These are phyloP conservation scores for Bugulina stolonifera DNA, from an alignment of 2,888 invertebrate genomes.

Conservation along the genomic window DNA sequence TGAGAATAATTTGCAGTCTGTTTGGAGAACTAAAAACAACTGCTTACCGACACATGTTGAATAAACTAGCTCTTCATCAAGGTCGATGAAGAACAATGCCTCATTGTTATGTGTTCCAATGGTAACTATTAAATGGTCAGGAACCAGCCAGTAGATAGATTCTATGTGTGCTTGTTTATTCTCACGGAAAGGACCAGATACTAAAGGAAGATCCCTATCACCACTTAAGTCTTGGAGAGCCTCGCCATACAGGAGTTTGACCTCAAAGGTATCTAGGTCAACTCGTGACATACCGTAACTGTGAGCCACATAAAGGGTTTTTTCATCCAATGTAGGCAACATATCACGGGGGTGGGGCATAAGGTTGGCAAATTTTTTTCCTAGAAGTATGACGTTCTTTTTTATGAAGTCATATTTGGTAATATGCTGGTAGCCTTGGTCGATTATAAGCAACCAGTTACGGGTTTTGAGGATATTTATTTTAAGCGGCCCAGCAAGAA, in stretches of 20 bases:
- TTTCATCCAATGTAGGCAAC: background rate
- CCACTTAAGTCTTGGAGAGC: background rate
- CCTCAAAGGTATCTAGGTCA: conserved; percentile 4
- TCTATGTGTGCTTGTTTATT: background rate
- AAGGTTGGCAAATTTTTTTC: background rate
- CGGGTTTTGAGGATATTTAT: background rate
- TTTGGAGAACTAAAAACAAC: background rate
- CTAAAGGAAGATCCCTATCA: background rate
- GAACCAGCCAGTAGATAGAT: background rate
- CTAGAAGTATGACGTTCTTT: background rate
- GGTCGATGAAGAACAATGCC: conserved; percentile 8
- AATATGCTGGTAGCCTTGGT: conserved; percentile 1
- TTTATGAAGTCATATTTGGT: background rate
- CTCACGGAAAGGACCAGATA: background rate
- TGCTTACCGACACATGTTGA: conserved; percentile 7
- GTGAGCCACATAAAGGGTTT: background rate
- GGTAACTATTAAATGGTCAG: background rate
- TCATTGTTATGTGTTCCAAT: background rate
- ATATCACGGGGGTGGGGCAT: background rate
- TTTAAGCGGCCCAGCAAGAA: background rate
- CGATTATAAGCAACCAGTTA: background rate
- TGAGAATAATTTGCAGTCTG: too few species aligned
- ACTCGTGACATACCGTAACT: background rate
- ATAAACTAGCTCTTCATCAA: conserved; percentile 3
- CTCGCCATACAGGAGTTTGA: background rate